Percentiles rank a stretch among this genome's conserved stretches.
These are phyloP conservation scores for Amphipoea oculea DNA, from an alignment of 2,888 invertebrate species.

Conservation along the genomic window DNA sequence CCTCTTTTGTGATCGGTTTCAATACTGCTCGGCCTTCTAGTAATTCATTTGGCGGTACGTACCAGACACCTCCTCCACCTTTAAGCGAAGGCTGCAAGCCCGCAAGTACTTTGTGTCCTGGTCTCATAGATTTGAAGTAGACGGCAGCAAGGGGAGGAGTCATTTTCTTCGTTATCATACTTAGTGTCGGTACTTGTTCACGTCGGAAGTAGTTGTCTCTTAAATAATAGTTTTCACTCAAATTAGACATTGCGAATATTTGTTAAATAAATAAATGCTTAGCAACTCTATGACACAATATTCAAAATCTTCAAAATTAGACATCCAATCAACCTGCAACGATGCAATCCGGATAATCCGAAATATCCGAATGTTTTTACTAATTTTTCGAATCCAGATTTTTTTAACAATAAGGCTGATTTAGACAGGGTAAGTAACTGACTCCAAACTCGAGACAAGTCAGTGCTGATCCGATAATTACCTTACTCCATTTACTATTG, in stretches of 20 bases:
- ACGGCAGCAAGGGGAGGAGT: slow-evolving; percentile 79
- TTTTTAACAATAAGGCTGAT: background rate
- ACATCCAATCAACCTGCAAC: background rate
- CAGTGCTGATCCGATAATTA: too few species aligned
- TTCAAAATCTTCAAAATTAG: slow-evolving; percentile 1
- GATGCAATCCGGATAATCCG: background rate
- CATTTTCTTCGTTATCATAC: slow-evolving; percentile 82
- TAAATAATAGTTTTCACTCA: slow-evolving; percentile 80
- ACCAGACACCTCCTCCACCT: slow-evolving; percentile 85
- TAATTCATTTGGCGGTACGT: slow-evolving; percentile 79
- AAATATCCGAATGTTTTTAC: background rate
- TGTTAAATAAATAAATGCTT: slow-evolving; percentile 11
- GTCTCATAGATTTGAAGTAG: slow-evolving; percentile 84
- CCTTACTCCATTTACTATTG: background rate
- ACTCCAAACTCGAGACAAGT: too few species aligned
- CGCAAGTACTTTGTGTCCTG: slow-evolving; percentile 79
- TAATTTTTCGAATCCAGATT: background rate
- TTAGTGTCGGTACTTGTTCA: slow-evolving; percentile 84
- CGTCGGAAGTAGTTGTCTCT: slow-evolving; percentile 81
- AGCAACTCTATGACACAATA: slow-evolving; percentile 22
- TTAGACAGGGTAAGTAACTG: too few species aligned
- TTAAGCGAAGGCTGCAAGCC: slow-evolving; percentile 83
- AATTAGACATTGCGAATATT: slow-evolving; percentile 71
- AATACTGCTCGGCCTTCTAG: slow-evolving; percentile 78
- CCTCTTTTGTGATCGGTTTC: slow-evolving; percentile 77